Base-by-base conservation (phyloP, 1,140 invertebrate species). In the Hyles vespertilio region DNA sequence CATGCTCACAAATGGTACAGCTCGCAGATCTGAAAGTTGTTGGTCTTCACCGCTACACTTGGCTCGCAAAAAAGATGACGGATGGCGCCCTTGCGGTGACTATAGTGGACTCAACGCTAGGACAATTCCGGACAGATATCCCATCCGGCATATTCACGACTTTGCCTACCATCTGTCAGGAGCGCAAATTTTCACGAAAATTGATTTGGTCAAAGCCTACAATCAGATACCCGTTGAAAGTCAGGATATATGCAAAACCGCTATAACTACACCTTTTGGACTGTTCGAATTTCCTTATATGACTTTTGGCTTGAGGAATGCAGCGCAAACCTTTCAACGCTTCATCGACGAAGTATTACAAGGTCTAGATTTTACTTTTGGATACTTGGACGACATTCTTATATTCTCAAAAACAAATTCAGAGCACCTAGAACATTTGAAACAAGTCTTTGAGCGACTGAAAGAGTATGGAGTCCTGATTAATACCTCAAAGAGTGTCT, bases 371-470 rank as follows among this genome's bases (percentile, higher is more conserved):
- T 22, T 22, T 22, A 5, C 60, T 65, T 53, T 64, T 59, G 32
- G 59, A 44, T 65, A 54, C 34, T 34, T 65, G n/a, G 59, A 65
- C 40, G 63, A 65, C 47, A 22, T 65, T 46, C 32, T 65, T 36
- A 32, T 65, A 32, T 52, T 22, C 48, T 61, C 54, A n/a, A 43
- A 46, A 32, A 47, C 8, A n/a, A 1, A 49, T 45, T 12, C 32
- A 32, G 50, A 53, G 12, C 58, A 65, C 47, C n/a, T 32, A 9
- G 11, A 58, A 9, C 59, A 65, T 32, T 34, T 65, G 5, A 52
- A 46, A 3, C 3, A 33, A 11, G 12, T 60, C 22, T 65, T 65
- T 53, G 4, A 6, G 3, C 32, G 61, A 10, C 45, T 61, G 2
- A 7, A 46, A 22, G 40, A 56, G 12, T 43, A 56, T 45, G 54